These are phyloP conservation scores for Tinea semifulvella DNA, from an alignment of 2,888 invertebrate genomes.

Conservation along the genomic window DNA sequence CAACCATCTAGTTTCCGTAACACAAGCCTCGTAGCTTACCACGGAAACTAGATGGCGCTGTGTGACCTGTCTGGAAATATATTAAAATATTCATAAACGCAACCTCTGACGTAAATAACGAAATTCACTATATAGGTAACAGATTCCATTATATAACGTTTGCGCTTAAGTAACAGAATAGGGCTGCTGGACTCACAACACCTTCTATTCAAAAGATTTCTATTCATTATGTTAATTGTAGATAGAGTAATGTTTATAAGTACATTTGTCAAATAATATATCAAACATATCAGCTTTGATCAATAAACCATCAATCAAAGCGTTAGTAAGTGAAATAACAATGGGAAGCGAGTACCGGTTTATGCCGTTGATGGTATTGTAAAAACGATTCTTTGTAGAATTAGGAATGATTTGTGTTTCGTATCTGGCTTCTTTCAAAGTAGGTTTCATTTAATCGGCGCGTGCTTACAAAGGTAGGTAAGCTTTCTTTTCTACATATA, in stretches of 20 bases:
- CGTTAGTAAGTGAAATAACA: slow-evolving; percentile 16
- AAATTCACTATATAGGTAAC: too few species aligned
- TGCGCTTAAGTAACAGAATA: too few species aligned
- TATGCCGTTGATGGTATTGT: slow-evolving; percentile 1
- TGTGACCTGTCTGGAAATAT: too few species aligned
- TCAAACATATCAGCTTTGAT: slow-evolving; percentile 20
- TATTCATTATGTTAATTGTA: slow-evolving; percentile 27
- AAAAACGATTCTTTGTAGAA: slow-evolving; percentile 10
- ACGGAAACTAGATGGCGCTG: too few species aligned
- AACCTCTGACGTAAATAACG: too few species aligned
- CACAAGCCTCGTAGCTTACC: too few species aligned
- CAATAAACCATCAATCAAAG: slow-evolving; percentile 23
- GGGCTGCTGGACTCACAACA: background rate
- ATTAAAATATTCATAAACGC: too few species aligned
- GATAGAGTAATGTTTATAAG: slow-evolving; percentile 26
- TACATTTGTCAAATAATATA: slow-evolving; percentile 27
- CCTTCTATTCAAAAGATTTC: slow-evolving; percentile 3
- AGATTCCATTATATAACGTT: too few species aligned
- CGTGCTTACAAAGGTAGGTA: background rate
- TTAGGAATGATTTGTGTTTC: slow-evolving; percentile 9
- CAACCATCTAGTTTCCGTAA: too few species aligned
- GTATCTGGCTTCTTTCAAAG: slow-evolving; percentile 8
- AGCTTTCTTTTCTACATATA: slow-evolving; percentile 3
- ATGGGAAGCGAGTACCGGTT: slow-evolving; percentile 14
- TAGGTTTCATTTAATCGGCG: slow-evolving; percentile 11